Percentiles rank a stretch among this genome's conserved stretches.
phyloP scores from a whole-genome alignment of 2,797 vertebrate species.

The Nyctalus aviator region DNA sequence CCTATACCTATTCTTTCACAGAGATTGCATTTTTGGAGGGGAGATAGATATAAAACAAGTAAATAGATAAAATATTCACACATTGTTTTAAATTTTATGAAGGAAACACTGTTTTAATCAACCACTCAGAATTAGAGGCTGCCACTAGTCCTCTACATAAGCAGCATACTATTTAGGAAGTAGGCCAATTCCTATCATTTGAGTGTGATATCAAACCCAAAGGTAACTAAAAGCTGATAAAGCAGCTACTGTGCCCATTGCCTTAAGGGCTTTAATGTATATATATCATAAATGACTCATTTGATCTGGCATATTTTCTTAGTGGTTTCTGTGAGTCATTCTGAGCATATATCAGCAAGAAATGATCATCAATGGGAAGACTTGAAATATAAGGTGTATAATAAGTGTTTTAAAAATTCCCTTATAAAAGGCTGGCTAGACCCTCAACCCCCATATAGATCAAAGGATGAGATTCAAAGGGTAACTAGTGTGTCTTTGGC shows the following conservation, averaged over 20 bases:
- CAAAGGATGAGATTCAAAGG: neutral
- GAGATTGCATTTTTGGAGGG: neutral
- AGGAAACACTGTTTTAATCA: conserved; percentile 19
- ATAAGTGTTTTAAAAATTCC: neutral
- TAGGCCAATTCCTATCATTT: neutral
- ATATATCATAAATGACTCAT: neutral
- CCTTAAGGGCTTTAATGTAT: neutral
- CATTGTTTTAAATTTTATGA: neutral
- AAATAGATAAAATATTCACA: conserved; percentile 36
- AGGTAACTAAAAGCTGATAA: conserved; percentile 45
- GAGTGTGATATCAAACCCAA: neutral
- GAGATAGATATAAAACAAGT: neutral
- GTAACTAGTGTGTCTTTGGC: neutral
- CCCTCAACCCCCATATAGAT: neutral
- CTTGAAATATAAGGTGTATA: neutral
- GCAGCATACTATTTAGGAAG: neutral
- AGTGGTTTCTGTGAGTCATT: conserved; percentile 26
- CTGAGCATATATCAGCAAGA: neutral
- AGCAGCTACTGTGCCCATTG: neutral
- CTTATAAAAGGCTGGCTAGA: neutral
- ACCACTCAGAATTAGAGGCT: neutral
- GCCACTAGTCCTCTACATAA: neutral
- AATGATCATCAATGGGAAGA: neutral
- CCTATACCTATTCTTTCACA: neutral
- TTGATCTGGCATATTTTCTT: conserved; percentile 4